phyloP scores from a whole-genome alignment of 30 jellyfish, hydroid and myxozoan genomes.

The Clytia hemisphaerica region DNA sequence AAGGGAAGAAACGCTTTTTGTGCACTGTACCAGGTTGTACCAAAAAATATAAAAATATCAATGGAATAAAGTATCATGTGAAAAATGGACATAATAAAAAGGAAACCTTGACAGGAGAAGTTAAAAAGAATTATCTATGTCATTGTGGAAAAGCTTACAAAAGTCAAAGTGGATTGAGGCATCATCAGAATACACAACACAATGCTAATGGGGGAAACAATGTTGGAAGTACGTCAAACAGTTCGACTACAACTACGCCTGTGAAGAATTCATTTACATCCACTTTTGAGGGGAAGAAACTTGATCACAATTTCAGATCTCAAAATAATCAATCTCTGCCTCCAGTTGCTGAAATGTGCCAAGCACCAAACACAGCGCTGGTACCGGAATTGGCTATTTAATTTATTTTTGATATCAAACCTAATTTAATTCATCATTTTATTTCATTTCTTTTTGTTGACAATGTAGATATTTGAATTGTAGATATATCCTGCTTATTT shows the following conservation, averaged over 20 bases:
- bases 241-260: slow-evolving; percentile 6
- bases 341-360: slow-evolving; percentile 22
- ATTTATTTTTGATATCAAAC: too few relatives aligned
- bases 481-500: too few relatives aligned
- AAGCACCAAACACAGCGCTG: slow-evolving; percentile 27
- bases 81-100: slow-evolving; percentile 81
- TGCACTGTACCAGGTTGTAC: slow-evolving; percentile 97
- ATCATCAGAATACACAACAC: slow-evolving; percentile 93
- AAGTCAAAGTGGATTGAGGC: slow-evolving; percentile 94
- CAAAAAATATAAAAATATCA: slow-evolving; percentile 73
- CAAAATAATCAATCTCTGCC: neutral
- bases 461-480: too few relatives aligned
- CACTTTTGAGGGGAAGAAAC: too few relatives aligned
- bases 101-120: slow-evolving; percentile 38
- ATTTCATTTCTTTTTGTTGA: too few relatives aligned
- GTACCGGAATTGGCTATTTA: slow-evolving; percentile 7
- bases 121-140: slow-evolving; percentile 61
- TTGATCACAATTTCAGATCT: too few relatives aligned
- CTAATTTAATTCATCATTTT: too few relatives aligned
- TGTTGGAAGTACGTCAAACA: neutral
- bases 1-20: slow-evolving; percentile 64
- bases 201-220: neutral
- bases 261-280: too few relatives aligned
- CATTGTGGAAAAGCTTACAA: slow-evolving; percentile 92
- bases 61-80: slow-evolving; percentile 88